Conservation (phyloP, 2,888 invertebrate species). For the Dyspetes luteomarginatus region DNA sequence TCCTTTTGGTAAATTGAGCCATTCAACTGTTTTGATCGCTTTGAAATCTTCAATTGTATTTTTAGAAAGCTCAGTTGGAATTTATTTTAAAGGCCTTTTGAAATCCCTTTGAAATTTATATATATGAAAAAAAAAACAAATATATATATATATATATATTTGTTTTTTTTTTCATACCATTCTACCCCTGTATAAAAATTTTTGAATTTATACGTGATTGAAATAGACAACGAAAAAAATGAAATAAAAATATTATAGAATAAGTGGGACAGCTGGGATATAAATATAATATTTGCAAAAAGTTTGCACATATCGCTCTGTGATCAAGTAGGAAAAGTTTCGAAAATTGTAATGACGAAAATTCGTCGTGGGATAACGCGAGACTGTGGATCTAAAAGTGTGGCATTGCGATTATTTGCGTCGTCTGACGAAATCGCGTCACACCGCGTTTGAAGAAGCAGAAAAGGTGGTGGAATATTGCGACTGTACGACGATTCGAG, state of each 20-base stretch:
- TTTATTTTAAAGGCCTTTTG: no score
- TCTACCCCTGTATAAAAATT: no score
- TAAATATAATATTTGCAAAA: no score
- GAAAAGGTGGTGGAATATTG: slow-evolving; percentile 41
- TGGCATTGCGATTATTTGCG: slow-evolving; percentile 56
- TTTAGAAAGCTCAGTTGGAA: no score
- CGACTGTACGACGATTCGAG: slow-evolving; percentile 1
- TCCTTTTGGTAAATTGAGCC: no score
- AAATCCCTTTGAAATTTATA: no score
- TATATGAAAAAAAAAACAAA: background rate
- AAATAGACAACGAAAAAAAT: background rate
- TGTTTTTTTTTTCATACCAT: no score
- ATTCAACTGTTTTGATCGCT: no score
- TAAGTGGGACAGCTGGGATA: background rate
- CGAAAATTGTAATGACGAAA: slow-evolving; percentile 7
- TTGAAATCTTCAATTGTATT: no score
- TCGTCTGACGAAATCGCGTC: slow-evolving; percentile 54
- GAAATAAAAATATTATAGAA: background rate
- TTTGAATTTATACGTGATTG: background rate
- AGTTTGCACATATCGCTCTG: background rate
- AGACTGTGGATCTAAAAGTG: slow-evolving; percentile 6
- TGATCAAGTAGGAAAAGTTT: background rate
- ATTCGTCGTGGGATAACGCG: slow-evolving; percentile 1
- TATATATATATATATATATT: background rate
- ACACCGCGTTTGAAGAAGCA: slow-evolving; percentile 18